Percentiles rank a stretch among this genome's conserved stretches.
These are phyloP conservation scores for Apodemus speciosus DNA, from an alignment of 2,113 vertebrate species.

Conservation along the genomic window DNA sequence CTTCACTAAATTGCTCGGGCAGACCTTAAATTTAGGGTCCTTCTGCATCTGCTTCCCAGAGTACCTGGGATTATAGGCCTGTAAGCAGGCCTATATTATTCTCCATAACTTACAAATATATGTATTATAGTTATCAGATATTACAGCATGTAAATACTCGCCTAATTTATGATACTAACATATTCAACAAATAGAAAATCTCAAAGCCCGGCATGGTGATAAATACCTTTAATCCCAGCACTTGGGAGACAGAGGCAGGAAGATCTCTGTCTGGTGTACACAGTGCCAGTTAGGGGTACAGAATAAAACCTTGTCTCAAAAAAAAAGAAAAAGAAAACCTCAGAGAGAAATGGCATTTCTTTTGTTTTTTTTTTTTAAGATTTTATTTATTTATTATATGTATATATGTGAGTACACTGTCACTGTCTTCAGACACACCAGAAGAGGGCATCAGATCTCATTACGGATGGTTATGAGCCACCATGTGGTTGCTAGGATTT, in stretches of 20 bases:
- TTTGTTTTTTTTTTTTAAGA: too few relatives aligned
- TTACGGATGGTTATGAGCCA: too few relatives aligned
- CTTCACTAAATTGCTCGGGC: background rate
- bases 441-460: too few relatives aligned
- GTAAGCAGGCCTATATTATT: background rate
- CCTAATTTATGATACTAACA: constrained; percentile 19
- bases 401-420: too few relatives aligned
- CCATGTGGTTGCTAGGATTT: too few relatives aligned
- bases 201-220: background rate
- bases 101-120: background rate
- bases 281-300: too few relatives aligned
- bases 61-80: background rate
- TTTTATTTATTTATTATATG: too few relatives aligned
- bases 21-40: background rate
- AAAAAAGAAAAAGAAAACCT: background rate
- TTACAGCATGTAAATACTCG: background rate
- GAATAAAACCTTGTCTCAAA: too few relatives aligned
- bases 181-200: background rate
- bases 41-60: background rate
- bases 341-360: background rate
- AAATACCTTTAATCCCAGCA: too few relatives aligned
- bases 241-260: too few relatives aligned
- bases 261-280: too few relatives aligned
- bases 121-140: background rate
- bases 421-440: too few relatives aligned